phyloP scores from a whole-genome alignment of 2,888 invertebrate species.

The Nomada flava region DNA sequence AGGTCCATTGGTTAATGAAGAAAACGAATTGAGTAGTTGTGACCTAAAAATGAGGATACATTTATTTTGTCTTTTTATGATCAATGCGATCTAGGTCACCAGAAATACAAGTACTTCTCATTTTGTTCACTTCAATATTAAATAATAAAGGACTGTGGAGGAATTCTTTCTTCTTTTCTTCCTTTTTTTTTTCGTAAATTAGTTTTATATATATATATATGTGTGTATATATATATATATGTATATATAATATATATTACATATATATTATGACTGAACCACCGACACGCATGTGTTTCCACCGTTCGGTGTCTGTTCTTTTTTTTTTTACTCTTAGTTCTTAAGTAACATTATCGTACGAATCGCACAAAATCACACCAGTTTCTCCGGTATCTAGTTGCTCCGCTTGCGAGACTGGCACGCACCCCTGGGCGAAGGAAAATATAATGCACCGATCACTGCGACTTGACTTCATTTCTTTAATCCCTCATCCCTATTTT shows the following conservation, averaged over 20 bases:
- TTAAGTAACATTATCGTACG: conserved; percentile 81
- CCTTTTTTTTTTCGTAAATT: conserved; percentile 76
- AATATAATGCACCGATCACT: conserved; percentile 73
- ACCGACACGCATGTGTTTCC: conserved; percentile 76
- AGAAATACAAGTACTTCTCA: conserved; percentile 83
- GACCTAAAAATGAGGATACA: conserved; percentile 91
- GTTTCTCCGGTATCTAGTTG: conserved; percentile 71
- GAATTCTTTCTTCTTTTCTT: conserved; percentile 79
- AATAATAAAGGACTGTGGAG: conserved; percentile 83
- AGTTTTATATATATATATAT: conserved; percentile 79
- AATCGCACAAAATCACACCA: conserved; percentile 79
- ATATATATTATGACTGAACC: conserved; percentile 84
- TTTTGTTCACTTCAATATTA: conserved; percentile 75
- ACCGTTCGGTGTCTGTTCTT: conserved; percentile 71
- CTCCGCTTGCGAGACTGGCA: conserved; percentile 69
- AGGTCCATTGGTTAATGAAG: conserved; percentile 75
- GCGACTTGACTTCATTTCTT: conserved; percentile 63
- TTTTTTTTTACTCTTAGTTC: conserved; percentile 66
- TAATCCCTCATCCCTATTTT: conserved; percentile 63
- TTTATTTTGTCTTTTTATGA: conserved; percentile 90
- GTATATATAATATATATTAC: conserved; percentile 83
- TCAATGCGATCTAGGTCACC: conserved; percentile 85
- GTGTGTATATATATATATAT: conserved; percentile 62
- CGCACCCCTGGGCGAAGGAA: conserved; percentile 72
- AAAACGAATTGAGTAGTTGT: conserved; percentile 84